Evolutionary conservation across 2,888 invertebrate species (phyloP).

Genomic region (Fissipunctia ypsillon): DNA sequence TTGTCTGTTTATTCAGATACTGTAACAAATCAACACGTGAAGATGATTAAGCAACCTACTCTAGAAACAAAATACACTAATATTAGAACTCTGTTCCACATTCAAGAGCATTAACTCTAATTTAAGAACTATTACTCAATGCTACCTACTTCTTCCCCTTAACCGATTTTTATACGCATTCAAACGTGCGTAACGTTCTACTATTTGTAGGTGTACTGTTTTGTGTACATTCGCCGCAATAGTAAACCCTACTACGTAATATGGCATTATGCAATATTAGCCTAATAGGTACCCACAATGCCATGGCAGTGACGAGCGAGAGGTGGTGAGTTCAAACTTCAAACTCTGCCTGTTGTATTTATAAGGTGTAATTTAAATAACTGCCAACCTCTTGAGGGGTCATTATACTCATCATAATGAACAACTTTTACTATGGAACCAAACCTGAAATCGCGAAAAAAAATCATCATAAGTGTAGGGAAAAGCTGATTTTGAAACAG

Average conservation of each 20-base stretch:
- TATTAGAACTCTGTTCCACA: slow-evolving; percentile 52
- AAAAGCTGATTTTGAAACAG: no score
- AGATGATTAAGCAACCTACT: slow-evolving; percentile 36
- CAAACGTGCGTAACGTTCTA: background rate
- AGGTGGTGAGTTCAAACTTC: background rate
- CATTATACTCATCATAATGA: no score
- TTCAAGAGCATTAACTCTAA: slow-evolving; percentile 51
- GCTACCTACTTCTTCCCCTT: slow-evolving; percentile 22
- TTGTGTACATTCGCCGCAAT: no score
- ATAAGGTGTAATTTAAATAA: no score
- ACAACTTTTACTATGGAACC: no score
- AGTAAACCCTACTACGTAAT: background rate
- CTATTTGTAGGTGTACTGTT: no score
- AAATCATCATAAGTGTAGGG: no score
- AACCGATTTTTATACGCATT: slow-evolving; percentile 36
- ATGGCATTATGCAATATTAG: background rate
- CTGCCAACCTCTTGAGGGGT: no score
- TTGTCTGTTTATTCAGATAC: background rate
- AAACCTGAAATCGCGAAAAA: no score
- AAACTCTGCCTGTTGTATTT: background rate
- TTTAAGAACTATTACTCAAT: slow-evolving; percentile 56
- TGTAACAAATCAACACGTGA: slow-evolving; percentile 38
- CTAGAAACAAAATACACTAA: slow-evolving; percentile 46
- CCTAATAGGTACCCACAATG: background rate
- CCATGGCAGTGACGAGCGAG: no score